phyloP scores from a whole-genome alignment of 2,797 vertebrate genomes.

The Forpus xanthops region DNA sequence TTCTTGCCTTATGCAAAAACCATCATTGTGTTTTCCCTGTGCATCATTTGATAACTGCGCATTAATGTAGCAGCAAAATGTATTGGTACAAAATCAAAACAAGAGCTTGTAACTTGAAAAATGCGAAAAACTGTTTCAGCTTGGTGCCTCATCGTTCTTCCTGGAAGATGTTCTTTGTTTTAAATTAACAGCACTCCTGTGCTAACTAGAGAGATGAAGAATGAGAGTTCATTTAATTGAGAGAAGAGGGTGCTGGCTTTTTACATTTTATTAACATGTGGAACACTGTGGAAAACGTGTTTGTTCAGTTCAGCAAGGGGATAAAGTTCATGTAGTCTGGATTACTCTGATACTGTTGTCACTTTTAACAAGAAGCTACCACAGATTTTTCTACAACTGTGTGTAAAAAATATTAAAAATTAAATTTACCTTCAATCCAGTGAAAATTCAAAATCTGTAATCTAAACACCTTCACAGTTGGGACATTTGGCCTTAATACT shows the following conservation, averaged over 20 bases:
- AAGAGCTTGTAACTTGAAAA: background rate
- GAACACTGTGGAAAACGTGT: background rate
- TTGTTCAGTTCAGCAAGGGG: background rate
- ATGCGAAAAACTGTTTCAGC: background rate
- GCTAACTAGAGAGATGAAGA: background rate
- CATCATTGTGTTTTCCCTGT: background rate
- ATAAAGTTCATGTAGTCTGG: background rate
- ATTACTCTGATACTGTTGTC: background rate
- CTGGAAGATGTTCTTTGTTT: background rate
- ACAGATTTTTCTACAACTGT: background rate
- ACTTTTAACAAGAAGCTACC: background rate
- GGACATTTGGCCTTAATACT: background rate
- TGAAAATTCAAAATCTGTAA: background rate
- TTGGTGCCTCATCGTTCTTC: background rate
- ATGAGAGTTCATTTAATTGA: conserved; percentile 4
- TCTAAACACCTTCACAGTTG: background rate
- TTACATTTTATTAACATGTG: background rate
- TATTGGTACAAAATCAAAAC: background rate
- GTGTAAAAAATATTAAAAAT: background rate
- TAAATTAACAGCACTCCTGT: background rate
- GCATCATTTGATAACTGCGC: background rate
- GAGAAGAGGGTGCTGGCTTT: background rate
- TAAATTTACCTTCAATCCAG: background rate
- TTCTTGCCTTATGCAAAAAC: background rate
- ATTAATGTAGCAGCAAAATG: background rate